Evolutionary conservation across 2,797 vertebrate species (phyloP), one percentile per base, ranked within the genome.

Genomic region (Emys orbicularis): DNA sequence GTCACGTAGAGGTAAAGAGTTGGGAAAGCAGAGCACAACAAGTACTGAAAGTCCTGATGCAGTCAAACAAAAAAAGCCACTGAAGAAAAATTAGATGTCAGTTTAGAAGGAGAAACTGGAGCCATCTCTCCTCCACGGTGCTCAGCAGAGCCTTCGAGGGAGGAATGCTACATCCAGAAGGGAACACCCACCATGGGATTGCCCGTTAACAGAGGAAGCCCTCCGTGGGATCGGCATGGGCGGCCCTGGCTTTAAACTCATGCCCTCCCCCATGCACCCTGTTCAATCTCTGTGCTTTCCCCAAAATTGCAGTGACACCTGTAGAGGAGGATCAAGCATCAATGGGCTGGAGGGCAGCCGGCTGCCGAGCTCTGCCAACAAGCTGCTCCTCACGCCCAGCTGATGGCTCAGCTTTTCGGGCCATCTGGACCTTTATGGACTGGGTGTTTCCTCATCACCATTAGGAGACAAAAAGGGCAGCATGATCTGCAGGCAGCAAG

Each of bases 1-100:
- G 95, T 94, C 95, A 94, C 53, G 21, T 89, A 83, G 91, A 72
- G 68, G 90, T 94, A 96, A 88, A 93, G 96, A 94, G 96, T 96
- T 89, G 92, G 97, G 89, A 84, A 97, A 95, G 97, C 92, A 96
- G 93, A 90, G 59, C 49, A 92, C 94, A 90, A 49, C 83, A 76
- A 89, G n/a, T 68, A 88, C 31, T 25, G 93, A 84, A 47, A 96
- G 91, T 5, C 87, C 80, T 27, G 44, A 92, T 34, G 84, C 1
- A 61, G 80, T 80, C 37, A 91, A 49, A 83, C 11, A 3, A 93
- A 86, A 91, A 91, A 94, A 94, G 61, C 50, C 76, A 83, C 57
- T 37, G 74, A 90, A 94, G 83, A 84, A 89, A 94, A 93, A 80
- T 3, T 29, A 59, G 65, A 77, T 77, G 79, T 68, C 88, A 90